Evolutionary conservation across 2,888 invertebrate species (phyloP).

Genomic region (Agonopterix alstromeriana): DNA sequence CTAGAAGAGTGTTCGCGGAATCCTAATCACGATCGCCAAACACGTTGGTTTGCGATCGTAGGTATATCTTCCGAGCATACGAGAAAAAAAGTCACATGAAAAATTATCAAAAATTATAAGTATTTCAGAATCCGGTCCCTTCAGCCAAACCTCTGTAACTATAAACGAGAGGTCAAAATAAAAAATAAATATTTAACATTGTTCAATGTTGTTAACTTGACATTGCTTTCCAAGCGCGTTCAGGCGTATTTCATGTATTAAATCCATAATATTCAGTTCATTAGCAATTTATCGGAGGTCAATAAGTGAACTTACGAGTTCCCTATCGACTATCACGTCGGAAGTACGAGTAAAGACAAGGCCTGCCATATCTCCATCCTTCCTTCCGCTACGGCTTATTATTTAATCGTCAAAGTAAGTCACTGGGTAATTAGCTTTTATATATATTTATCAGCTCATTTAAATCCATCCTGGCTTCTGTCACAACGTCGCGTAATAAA

Average conservation of each 20-base stretch:
- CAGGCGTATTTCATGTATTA: constrained; percentile 1
- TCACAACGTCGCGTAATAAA: neutral
- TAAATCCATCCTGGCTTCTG: constrained; percentile 3
- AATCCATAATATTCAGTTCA: constrained; percentile 2
- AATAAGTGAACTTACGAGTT: constrained; percentile 28
- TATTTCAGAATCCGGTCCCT: no score
- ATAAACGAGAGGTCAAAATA: no score
- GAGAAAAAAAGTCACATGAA: no score
- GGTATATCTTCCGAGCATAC: no score
- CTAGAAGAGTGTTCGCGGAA: no score
- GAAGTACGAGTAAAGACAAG: constrained; percentile 50
- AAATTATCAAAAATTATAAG: no score
- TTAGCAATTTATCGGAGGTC: constrained; percentile 22
- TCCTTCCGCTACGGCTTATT: constrained; percentile 45
- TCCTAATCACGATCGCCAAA: no score
- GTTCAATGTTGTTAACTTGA: no score
- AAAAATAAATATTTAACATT: no score
- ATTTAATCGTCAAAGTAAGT: constrained; percentile 13
- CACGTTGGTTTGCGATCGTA: no score
- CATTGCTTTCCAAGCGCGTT: no score
- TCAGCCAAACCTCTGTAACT: no score
- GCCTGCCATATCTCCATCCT: constrained; percentile 38
- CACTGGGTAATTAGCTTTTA: constrained; percentile 4
- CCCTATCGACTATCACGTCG: constrained; percentile 31
- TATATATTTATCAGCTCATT: constrained; percentile 1